Evolutionary conservation across 2,113 vertebrate species (phyloP).

Genomic region (Pheucticus melanocephalus): DNA sequence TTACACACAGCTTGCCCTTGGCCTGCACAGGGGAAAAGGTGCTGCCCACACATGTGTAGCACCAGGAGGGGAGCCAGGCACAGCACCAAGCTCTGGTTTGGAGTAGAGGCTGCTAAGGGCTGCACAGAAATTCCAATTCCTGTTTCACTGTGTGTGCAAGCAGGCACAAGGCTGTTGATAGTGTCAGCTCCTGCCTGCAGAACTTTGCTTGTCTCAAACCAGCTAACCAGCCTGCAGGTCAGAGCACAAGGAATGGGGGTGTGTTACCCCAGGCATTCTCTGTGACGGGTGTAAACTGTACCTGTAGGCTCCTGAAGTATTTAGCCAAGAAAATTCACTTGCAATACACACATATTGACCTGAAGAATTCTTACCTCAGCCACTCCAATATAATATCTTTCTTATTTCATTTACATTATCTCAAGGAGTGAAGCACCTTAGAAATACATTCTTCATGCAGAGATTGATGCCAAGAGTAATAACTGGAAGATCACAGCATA

Average conservation of each 20-base stretch:
- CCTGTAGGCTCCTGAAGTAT: not conserved
- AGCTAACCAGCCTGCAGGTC: not conserved
- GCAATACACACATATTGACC: not conserved
- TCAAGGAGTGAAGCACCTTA: not conserved
- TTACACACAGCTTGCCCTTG: not conserved
- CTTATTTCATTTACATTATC: not conserved
- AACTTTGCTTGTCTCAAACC: not conserved
- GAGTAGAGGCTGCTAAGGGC: not conserved
- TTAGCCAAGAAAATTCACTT: not conserved
- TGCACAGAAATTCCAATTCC: not conserved
- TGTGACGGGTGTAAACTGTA: not conserved
- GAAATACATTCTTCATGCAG: not conserved
- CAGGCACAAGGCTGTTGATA: not conserved
- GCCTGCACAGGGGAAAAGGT: rapidly evolving
- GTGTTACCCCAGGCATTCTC: not conserved
- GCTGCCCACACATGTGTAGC: rapidly evolving
- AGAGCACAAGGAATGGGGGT: not conserved
- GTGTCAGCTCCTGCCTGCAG: not conserved
- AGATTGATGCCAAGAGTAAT: constrained; percentile 1
- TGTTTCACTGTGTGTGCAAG: not conserved
- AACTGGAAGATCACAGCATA: not conserved
- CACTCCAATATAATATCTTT: not conserved
- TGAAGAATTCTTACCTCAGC: not conserved
- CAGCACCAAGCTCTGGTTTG: not conserved
- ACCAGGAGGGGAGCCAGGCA: not conserved